Percentiles rank a stretch among this genome's conserved stretches.
phyloP scores from a whole-genome alignment of 2,888 invertebrate species.

The Lasioglossum villosulum region DNA sequence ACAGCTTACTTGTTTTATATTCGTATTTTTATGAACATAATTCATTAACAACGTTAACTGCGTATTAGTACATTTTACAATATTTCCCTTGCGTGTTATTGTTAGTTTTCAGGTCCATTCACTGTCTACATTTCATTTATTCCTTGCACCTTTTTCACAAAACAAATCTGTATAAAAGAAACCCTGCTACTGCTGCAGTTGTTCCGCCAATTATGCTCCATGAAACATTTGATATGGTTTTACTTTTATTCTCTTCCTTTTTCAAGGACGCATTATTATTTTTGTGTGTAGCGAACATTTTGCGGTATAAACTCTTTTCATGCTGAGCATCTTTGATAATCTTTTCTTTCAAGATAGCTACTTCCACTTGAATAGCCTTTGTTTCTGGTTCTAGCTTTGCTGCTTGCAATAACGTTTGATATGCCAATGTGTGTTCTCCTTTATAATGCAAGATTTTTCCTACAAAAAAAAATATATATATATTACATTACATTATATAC shows the following conservation, averaged over 20 bases:
- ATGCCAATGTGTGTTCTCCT: slow-evolving; percentile 90
- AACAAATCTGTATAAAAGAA: slow-evolving; percentile 90
- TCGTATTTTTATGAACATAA: slow-evolving; percentile 21
- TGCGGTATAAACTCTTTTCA: slow-evolving; percentile 89
- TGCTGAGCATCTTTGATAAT: slow-evolving; percentile 86
- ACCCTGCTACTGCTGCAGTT: slow-evolving; percentile 89
- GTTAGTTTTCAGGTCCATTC: not conserved
- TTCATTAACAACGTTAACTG: slow-evolving; percentile 18
- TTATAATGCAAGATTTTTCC: slow-evolving; percentile 88
- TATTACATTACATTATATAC: not conserved
- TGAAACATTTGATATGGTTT: slow-evolving; percentile 85
- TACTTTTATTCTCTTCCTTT: slow-evolving; percentile 58
- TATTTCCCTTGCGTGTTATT: not conserved
- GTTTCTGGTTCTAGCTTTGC: slow-evolving; percentile 88
- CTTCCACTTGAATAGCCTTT: slow-evolving; percentile 87
- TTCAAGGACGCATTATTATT: slow-evolving; percentile 47
- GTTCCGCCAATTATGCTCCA: slow-evolving; percentile 90
- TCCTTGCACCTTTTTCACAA: slow-evolving; percentile 62
- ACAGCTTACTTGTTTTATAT: slow-evolving; percentile 33
- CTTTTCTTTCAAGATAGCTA: slow-evolving; percentile 86
- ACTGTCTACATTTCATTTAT: not conserved
- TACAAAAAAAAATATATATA: slow-evolving; percentile 53
- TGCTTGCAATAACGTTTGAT: slow-evolving; percentile 88
- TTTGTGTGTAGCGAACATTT: slow-evolving; percentile 86
- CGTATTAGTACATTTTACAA: slow-evolving; percentile 36